Evolutionary conservation across 2,113 vertebrate species (phyloP).

Genomic region (Corvus hawaiiensis): DNA sequence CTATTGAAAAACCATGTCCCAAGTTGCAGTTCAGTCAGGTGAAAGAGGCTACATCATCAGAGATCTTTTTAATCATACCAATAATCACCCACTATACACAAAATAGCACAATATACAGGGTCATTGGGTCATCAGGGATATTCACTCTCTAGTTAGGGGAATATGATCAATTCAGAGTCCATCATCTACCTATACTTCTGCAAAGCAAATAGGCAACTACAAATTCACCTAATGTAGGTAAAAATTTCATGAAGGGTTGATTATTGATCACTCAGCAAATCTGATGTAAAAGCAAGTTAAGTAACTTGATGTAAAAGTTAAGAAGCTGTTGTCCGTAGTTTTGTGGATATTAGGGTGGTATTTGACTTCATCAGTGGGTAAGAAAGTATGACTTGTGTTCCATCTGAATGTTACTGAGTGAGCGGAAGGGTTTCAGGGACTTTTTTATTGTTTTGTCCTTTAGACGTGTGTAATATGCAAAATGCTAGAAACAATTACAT

Average conservation of each 20-base stretch:
- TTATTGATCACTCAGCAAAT: neutral
- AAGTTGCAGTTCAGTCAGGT: neutral
- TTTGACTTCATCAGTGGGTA: neutral
- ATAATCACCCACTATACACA: neutral
- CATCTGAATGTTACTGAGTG: neutral
- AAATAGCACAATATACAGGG: neutral
- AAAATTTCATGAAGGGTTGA: constrained; percentile 4
- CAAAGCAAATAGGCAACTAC: constrained; percentile 21
- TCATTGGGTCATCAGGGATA: neutral
- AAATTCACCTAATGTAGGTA: constrained; percentile 56
- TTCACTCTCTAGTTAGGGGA: neutral
- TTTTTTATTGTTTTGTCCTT: neutral
- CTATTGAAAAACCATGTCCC: neutral
- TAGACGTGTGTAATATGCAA: neutral
- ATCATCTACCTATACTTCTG: neutral
- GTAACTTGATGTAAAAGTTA: neutral
- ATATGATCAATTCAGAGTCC: neutral
- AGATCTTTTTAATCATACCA: neutral
- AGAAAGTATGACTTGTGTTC: neutral
- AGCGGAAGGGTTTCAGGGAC: neutral
- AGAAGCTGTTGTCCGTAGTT: neutral
- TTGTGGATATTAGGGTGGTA: neutral
- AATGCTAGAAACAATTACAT: constrained; percentile 36
- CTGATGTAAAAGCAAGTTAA: neutral
- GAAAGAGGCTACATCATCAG: neutral